phyloP scores from a whole-genome alignment of 2,113 vertebrate genomes.

The Grammomys surdaster region DNA sequence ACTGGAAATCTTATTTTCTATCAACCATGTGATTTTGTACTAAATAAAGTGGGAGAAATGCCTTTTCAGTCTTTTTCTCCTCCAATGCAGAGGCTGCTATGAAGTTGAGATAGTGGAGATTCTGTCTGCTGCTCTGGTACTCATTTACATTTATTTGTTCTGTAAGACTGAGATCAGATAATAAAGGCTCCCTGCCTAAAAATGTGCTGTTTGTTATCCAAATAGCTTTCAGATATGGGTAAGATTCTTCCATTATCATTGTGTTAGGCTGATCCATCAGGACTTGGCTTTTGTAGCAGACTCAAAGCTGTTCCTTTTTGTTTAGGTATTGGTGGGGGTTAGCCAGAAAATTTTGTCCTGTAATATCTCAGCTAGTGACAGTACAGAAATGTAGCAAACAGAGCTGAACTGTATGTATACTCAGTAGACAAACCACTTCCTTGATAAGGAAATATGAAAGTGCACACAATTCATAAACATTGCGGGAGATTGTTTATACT shows the following conservation, averaged over 20 bases:
- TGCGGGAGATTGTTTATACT: conserved; percentile 1
- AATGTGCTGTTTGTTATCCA: conserved; percentile 75
- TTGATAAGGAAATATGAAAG: conserved; percentile 30
- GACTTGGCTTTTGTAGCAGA: neutral
- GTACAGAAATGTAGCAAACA: conserved; percentile 46
- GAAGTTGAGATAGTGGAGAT: conserved; percentile 71
- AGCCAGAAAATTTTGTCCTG: neutral
- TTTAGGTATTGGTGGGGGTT: conserved; percentile 2
- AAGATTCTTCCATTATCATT: conserved; percentile 64
- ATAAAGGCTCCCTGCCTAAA: conserved; percentile 35
- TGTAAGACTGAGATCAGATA: conserved; percentile 69
- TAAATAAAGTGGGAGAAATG: conserved; percentile 69
- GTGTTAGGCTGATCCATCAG: conserved; percentile 57
- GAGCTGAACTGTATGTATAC: conserved; percentile 21
- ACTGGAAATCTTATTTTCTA: conserved; percentile 72
- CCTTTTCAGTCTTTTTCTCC: conserved; percentile 14
- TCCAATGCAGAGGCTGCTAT: conserved; percentile 51
- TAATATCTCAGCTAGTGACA: conserved; percentile 28
- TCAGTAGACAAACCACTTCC: neutral
- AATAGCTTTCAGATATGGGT: conserved; percentile 73
- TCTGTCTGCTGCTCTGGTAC: conserved; percentile 64
- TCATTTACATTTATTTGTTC: conserved; percentile 71
- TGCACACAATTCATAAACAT: neutral
- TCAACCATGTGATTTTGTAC: conserved; percentile 69
- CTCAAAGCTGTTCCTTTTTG: neutral